Base-by-base conservation (phyloP, 1,140 invertebrate species). In the Dolichoris vasculosae region DNA sequence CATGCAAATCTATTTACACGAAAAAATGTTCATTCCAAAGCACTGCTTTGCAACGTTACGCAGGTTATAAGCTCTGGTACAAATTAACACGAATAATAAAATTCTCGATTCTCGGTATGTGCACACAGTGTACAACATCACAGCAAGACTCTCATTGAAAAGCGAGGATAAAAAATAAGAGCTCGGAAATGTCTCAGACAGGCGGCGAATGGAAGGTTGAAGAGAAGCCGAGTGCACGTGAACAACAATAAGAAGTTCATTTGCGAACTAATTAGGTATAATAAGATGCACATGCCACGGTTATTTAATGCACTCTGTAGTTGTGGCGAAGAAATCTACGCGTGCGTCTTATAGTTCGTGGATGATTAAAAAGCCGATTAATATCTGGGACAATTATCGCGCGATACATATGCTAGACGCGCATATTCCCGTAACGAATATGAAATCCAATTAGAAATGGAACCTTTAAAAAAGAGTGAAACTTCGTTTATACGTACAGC, bases 311-410 rank as follows among this genome's bases (percentile, higher is more conserved):
- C 20, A 3, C 4, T 1, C 7, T 35, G 20, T 20, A 17, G 3
- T 43, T 43, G 38, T 64, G n/a, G 2, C 6, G 13, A 2, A 26
- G 8, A 35, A 11, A 67, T 35, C 1, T 20, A 26, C 55, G 23
- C 55, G 9, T 26, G 35, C 67, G 32, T 43, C 69, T 73, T 73
- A 40, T 43, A 38, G 43, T 73, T 73, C 26, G 38, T 20, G 23
- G 75, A 8, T 51, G 69, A 85, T 85, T 85, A 85, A 81, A 81
- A 79, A 51, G 17, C 64, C 38, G 84, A 86, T 86, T 86, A 82
- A 86, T 82, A 86, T 86, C 84, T 67, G 71, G 40, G 55, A 40
- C 63, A 59, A 75, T 84, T 84, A 79, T 80, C 78, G 46, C 82
- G 23, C 38, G 63, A 38, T 26, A 32, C 48, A 59, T 9, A 35